Percentiles rank a stretch among this genome's conserved stretches.
These are phyloP conservation scores for Nemapogon koenigi DNA, from an alignment of 2,888 invertebrate genomes.

Conservation along the genomic window DNA sequence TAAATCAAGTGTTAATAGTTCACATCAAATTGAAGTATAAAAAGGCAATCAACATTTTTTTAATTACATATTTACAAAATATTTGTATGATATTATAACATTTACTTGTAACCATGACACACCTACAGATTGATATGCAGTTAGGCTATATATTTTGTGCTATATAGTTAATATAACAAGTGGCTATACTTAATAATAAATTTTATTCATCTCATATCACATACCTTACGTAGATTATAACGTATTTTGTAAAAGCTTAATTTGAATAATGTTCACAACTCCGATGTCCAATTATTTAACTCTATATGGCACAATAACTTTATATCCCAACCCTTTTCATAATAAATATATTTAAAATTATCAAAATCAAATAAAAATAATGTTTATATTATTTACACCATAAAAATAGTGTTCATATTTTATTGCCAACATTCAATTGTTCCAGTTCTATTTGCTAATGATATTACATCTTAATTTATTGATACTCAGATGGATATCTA, in stretches of 20 bases:
- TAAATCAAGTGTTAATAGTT: too few relatives aligned
- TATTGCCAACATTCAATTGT: conserved; percentile 57
- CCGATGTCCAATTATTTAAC: conserved; percentile 41
- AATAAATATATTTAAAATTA: conserved; percentile 11
- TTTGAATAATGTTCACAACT: conserved; percentile 58
- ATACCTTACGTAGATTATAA: conserved; percentile 59
- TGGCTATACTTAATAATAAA: too few relatives aligned
- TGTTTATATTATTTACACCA: not conserved
- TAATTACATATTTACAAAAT: conserved; percentile 26
- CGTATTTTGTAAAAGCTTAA: conserved; percentile 40
- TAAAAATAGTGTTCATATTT: conserved; percentile 16
- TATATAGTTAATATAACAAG: conserved; percentile 53
- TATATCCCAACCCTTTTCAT: conserved; percentile 15
- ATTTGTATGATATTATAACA: conserved; percentile 14
- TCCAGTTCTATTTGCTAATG: conserved; percentile 43
- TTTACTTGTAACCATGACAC: conserved; percentile 24
- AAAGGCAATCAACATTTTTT: conserved; percentile 23
- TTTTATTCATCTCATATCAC: conserved; percentile 50
- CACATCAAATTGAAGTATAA: conserved; percentile 27
- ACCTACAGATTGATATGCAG: conserved; percentile 48
- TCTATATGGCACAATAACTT: conserved; percentile 54
- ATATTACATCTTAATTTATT: conserved; percentile 56
- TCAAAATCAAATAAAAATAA: not conserved
- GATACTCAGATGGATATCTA: conserved; percentile 57
- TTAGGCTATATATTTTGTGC: conserved; percentile 48